Conservation (phyloP, 2,888 invertebrate species). For the Limenitis camilla region DNA sequence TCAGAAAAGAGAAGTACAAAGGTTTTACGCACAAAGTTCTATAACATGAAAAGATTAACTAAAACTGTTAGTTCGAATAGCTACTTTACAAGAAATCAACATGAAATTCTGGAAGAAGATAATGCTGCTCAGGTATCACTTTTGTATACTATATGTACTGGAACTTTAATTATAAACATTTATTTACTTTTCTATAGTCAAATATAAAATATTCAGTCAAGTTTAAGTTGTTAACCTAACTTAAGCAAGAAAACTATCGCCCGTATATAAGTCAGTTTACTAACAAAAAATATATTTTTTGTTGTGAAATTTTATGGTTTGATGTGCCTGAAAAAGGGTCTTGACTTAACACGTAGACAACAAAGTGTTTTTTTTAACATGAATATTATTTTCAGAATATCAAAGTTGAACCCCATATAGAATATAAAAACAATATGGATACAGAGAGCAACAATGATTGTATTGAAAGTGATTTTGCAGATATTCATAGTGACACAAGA, state of each 20-base stretch:
- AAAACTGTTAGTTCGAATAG: constrained; percentile 34
- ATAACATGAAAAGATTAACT: constrained; percentile 47
- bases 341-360: too few relatives aligned
- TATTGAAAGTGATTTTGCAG: constrained; percentile 16
- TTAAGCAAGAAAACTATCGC: too few relatives aligned
- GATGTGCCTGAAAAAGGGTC: too few relatives aligned
- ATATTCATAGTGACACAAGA: background rate
- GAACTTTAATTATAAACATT: background rate
- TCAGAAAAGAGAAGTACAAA: constrained; percentile 46
- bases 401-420: constrained; percentile 44
- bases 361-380: background rate
- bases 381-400: constrained; percentile 40
- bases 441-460: constrained; percentile 26
- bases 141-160: background rate
- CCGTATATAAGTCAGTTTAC: too few relatives aligned
- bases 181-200: too few relatives aligned
- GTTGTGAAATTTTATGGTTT: too few relatives aligned
- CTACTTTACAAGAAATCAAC: constrained; percentile 31
- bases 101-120: constrained; percentile 36
- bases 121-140: constrained; percentile 27
- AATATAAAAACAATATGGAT: constrained; percentile 30
- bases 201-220: too few relatives aligned
- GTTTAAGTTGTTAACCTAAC: too few relatives aligned
- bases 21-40: constrained; percentile 51
- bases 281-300: too few relatives aligned